A percentile compares a stretch with the other conserved stretches of the same genome.
Conservation (phyloP, 1,140 invertebrate genomes). For the Tetranychus cinnabarinus region DNA sequence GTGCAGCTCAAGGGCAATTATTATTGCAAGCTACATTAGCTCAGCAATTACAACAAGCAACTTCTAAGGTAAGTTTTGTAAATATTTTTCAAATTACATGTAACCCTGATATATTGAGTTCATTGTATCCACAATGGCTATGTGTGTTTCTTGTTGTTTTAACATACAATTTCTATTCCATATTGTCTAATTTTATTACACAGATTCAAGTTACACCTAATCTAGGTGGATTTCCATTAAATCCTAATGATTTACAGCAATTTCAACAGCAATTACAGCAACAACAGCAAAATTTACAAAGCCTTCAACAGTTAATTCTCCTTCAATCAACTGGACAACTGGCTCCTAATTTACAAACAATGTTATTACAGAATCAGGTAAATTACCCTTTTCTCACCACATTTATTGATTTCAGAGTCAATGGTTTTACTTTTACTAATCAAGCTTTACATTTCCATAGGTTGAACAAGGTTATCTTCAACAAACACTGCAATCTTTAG, state of each 20-base stretch:
- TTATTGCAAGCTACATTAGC: slow-evolving; percentile 7
- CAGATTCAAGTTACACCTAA: slow-evolving; percentile 9
- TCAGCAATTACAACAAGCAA: slow-evolving; percentile 3
- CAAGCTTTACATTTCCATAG: slow-evolving; percentile 10
- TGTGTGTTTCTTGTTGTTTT: too few relatives aligned
- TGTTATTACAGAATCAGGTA: slow-evolving; percentile 58
- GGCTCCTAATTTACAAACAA: slow-evolving; percentile 30
- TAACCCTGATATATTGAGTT: too few relatives aligned
- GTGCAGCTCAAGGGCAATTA: slow-evolving; percentile 8
- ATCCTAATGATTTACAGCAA: slow-evolving; percentile 32
- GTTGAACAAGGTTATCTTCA: slow-evolving; percentile 17
- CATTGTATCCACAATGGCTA: too few relatives aligned
- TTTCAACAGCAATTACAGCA: slow-evolving; percentile 28
- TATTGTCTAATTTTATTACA: neutral
- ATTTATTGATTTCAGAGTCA: neutral
- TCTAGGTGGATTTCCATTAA: slow-evolving; percentile 22
- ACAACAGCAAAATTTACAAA: slow-evolving; percentile 31
- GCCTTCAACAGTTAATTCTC: slow-evolving; percentile 45
- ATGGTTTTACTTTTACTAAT: neutral
- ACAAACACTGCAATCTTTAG: slow-evolving; percentile 17
- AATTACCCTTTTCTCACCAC: slow-evolving; percentile 6
- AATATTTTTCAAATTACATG: neutral
- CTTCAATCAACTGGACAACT: slow-evolving; percentile 23
- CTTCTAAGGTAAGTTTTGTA: neutral
- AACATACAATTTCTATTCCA: too few relatives aligned